Evolutionary conservation across 2,888 invertebrate species (phyloP).

Genomic region (Dorcus hopei): DNA sequence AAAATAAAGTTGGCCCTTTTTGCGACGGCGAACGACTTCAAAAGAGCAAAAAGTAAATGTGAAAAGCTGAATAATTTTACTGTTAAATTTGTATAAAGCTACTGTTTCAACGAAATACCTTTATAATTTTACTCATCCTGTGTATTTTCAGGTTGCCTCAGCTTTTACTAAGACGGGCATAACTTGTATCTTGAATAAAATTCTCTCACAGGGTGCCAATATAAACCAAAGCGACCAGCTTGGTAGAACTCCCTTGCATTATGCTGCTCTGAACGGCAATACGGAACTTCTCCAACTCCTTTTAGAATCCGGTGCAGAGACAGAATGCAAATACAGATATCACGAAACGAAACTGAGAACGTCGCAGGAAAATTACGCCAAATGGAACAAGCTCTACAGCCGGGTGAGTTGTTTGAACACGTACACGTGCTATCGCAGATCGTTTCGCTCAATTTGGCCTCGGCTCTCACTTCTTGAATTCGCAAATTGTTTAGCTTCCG

Average conservation of each 20-base stretch:
- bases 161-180: constrained; percentile 23
- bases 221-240: constrained; percentile 33
- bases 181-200: constrained; percentile 16
- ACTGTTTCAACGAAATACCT: too few species aligned
- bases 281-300: constrained; percentile 28
- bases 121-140: too few species aligned
- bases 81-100: too few species aligned
- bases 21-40: too few species aligned
- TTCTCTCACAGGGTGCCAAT: constrained; percentile 21
- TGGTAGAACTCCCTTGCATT: constrained; percentile 41
- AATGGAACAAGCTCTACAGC: constrained; percentile 24
- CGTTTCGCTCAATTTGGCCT: too few species aligned
- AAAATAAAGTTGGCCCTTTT: too few species aligned
- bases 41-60: too few species aligned
- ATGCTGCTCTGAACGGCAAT: constrained; percentile 39
- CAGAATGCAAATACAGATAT: constrained; percentile 24
- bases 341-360: constrained; percentile 13
- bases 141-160: constrained; percentile 19
- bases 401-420: constrained; percentile 15
- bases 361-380: constrained; percentile 22
- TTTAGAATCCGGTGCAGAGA: constrained; percentile 24
- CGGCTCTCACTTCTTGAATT: too few species aligned
- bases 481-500: constrained; percentile 32
- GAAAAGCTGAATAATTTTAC: too few species aligned
- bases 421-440: neutral